Conservation (phyloP, 2,888 invertebrate genomes). For the Nycteola revayana region DNA sequence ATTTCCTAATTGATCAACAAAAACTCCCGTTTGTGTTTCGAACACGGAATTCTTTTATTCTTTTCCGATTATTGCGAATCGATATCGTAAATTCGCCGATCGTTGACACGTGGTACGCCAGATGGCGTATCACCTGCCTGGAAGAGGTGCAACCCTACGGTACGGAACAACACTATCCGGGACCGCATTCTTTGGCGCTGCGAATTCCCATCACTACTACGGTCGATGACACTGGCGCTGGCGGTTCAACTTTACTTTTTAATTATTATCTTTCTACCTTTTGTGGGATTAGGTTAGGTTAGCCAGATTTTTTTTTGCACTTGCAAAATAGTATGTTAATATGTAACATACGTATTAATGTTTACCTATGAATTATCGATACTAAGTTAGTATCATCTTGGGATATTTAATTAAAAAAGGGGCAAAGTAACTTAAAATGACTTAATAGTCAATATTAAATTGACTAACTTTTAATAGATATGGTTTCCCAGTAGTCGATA, state of each 20-base stretch:
- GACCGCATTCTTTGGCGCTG: conserved; percentile 61
- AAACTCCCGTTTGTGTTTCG: conserved; percentile 40
- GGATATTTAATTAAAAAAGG: too few species aligned
- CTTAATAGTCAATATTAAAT: too few species aligned
- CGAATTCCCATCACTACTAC: conserved; percentile 55
- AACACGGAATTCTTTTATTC: conserved; percentile 30
- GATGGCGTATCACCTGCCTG: conserved; percentile 70
- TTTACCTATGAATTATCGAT: too few species aligned
- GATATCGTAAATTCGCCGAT: conserved; percentile 32
- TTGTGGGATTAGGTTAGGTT: too few species aligned
- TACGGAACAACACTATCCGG: conserved; percentile 54
- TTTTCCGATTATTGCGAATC: conserved; percentile 53
- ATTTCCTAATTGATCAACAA: conserved; percentile 28
- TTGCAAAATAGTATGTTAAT: too few species aligned
- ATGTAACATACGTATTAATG: too few species aligned
- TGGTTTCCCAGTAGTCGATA: too few species aligned
- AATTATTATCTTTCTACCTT: too few species aligned
- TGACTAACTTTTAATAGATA: too few species aligned
- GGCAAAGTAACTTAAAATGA: too few species aligned
- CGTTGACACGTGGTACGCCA: conserved; percentile 69
- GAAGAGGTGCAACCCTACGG: conserved; percentile 40
- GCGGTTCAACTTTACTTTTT: conserved; percentile 17
- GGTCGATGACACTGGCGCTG: conserved; percentile 52
- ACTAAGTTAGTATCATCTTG: too few species aligned
- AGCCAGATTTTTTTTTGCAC: too few species aligned